A percentile compares a stretch with the other conserved stretches of the same genome.
These are phyloP conservation scores for Deilephila porcellus DNA, from an alignment of 2,888 invertebrate species.

Conservation along the genomic window DNA sequence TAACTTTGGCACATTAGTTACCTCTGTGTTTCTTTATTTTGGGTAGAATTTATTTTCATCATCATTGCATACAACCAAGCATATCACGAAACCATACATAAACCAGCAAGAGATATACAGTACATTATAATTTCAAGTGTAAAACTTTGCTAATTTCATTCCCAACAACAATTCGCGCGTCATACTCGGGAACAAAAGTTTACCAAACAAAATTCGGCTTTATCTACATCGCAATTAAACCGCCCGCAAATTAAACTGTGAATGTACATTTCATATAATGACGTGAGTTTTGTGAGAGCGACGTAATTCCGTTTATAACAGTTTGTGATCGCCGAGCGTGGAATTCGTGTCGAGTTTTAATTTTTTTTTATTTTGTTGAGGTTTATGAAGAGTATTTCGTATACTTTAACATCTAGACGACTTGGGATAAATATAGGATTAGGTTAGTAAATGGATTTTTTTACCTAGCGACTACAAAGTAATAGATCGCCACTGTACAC, in stretches of 20 bases:
- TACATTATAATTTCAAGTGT: background rate
- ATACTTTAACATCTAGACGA: background rate
- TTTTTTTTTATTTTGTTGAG: background rate
- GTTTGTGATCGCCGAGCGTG: background rate
- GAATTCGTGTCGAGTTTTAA: background rate
- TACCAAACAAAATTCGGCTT: background rate
- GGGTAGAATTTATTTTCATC: no score
- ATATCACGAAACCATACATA: no score
- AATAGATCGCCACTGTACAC: no score
- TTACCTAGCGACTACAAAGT: no score
- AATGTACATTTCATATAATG: constrained; percentile 2
- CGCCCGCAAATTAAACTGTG: constrained; percentile 1
- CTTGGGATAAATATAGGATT: no score
- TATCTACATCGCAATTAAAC: background rate
- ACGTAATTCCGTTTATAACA: background rate
- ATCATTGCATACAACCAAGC: no score
- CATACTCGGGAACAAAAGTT: background rate
- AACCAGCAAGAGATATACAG: no score
- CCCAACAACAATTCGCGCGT: background rate
- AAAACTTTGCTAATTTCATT: background rate
- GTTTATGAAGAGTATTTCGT: background rate
- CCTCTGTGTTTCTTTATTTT: no score
- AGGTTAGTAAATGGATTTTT: no score
- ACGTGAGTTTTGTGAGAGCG: background rate
- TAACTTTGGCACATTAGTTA: no score